phyloP scores from a whole-genome alignment of 2,113 vertebrate genomes.

The Pantherophis guttatus region DNA sequence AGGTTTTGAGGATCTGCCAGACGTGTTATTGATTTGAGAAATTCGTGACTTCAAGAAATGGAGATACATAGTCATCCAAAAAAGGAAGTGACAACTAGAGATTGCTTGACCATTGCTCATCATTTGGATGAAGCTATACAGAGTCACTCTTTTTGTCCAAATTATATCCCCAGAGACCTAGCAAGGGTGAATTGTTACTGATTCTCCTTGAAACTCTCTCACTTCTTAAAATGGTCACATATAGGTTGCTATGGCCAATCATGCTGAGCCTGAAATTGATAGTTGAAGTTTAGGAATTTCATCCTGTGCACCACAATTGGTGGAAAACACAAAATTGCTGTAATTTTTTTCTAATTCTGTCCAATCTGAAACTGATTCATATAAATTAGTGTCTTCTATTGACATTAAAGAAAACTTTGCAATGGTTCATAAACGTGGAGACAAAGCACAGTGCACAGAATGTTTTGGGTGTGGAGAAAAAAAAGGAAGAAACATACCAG shows the following conservation, averaged over 20 bases:
- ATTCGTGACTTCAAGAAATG: background rate
- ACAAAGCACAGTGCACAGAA: background rate
- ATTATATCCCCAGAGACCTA: background rate
- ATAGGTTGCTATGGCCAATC: background rate
- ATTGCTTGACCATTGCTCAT: constrained; percentile 9
- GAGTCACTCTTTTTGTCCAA: background rate
- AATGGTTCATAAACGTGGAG: background rate
- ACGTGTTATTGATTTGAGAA: background rate
- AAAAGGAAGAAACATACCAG: background rate
- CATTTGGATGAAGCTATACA: background rate
- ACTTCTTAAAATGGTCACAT: background rate
- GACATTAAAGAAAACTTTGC: rapidly evolving
- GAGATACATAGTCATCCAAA: constrained; percentile 9
- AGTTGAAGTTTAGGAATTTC: background rate
- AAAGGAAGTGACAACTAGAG: background rate
- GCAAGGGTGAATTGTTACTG: background rate
- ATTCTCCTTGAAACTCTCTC: background rate
- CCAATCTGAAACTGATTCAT: background rate
- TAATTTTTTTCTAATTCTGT: constrained; percentile 28
- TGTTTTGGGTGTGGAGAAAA: background rate
- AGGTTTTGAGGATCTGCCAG: constrained; percentile 21
- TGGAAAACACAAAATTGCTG: rapidly evolving
- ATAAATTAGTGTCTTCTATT: constrained; percentile 4
- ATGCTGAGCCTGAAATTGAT: background rate
- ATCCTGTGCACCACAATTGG: background rate